Conservation (phyloP, 2,113 vertebrate genomes). For the Cyprinodon brontotheroides region DNA sequence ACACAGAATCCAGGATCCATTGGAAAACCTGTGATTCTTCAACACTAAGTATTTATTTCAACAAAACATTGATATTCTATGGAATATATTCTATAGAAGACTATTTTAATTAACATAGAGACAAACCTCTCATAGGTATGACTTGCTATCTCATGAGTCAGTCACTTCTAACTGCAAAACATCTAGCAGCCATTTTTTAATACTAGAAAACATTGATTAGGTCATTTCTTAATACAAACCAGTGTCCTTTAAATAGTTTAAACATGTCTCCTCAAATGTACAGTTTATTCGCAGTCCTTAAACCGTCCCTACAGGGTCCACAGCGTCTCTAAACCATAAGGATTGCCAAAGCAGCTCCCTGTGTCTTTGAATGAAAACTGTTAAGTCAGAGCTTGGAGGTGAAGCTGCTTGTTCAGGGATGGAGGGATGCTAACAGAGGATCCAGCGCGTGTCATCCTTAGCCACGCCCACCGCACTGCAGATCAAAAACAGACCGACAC, state of each 20-base stretch:
- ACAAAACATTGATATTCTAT: too few relatives aligned
- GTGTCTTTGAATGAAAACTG: constrained; percentile 51
- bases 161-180: too few relatives aligned
- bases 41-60: too few relatives aligned
- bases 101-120: too few relatives aligned
- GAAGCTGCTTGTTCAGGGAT: constrained; percentile 32
- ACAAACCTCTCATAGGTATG: too few relatives aligned
- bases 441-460: constrained; percentile 43
- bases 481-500: constrained; percentile 66
- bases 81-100: too few relatives aligned
- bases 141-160: too few relatives aligned
- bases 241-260: neutral
- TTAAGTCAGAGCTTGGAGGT: constrained; percentile 35
- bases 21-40: too few relatives aligned
- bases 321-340: neutral
- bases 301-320: constrained; percentile 24
- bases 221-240: neutral
- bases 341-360: constrained; percentile 38
- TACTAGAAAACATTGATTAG: too few relatives aligned
- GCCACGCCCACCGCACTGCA: constrained; percentile 80
- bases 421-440: constrained; percentile 66
- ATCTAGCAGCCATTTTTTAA: too few relatives aligned
- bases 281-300: neutral
- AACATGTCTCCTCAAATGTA: neutral
- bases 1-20: too few relatives aligned